Evolutionary conservation across 2,888 invertebrate species (phyloP).

Genomic region (Cerceris ruficornis): DNA sequence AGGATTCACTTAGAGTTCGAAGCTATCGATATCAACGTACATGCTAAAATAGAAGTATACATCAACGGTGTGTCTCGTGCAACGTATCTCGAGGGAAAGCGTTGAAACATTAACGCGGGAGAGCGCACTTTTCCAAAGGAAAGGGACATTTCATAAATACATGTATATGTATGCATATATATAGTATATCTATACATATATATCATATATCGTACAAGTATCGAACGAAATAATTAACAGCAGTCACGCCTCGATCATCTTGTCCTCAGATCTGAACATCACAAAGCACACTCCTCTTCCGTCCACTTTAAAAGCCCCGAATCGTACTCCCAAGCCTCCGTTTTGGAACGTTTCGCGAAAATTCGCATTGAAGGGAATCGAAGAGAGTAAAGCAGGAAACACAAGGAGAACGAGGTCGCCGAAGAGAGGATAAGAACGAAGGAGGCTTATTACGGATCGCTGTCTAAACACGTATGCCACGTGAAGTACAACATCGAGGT

Average conservation of each 20-base stretch:
- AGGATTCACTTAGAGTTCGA: background rate
- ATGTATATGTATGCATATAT: too few species aligned
- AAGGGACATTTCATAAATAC: background rate
- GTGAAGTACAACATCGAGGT: slow-evolving; percentile 28
- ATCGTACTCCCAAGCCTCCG: too few species aligned
- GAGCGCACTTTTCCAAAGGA: background rate
- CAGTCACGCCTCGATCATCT: background rate
- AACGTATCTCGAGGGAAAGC: background rate
- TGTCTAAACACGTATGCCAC: slow-evolving; percentile 17
- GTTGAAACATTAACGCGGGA: background rate
- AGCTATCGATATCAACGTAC: too few species aligned
- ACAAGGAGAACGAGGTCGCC: too few species aligned
- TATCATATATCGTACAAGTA: background rate
- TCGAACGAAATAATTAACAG: background rate
- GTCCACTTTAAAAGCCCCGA: too few species aligned
- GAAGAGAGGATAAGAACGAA: background rate
- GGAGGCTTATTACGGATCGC: background rate
- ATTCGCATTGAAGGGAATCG: too few species aligned
- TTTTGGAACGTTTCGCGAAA: too few species aligned
- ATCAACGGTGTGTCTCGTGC: background rate
- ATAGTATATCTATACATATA: too few species aligned
- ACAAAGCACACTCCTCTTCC: too few species aligned
- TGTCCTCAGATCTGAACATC: background rate
- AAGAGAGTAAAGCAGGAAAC: too few species aligned
- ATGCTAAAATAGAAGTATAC: too few species aligned